Percentiles rank a stretch among this genome's conserved stretches.
Conservation (phyloP, 2,113 vertebrate species). For the Paramisgurnus dabryanus region DNA sequence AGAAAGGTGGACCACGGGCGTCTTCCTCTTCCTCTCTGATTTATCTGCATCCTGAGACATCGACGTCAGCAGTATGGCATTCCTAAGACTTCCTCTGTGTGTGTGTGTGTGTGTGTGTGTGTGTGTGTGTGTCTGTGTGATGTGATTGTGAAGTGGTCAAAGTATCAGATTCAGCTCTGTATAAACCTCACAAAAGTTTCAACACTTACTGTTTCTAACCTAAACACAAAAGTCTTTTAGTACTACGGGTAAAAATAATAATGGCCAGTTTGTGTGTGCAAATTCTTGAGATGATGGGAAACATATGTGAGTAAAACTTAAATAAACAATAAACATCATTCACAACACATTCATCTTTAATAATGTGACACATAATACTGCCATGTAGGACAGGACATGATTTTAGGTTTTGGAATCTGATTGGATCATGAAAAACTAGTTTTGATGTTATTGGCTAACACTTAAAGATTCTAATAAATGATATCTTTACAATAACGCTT, state of each 20-base stretch:
- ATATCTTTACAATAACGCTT: no score
- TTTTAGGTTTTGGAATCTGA: neutral
- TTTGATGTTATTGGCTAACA: neutral
- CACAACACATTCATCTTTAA: neutral
- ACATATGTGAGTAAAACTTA: neutral
- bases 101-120: no score
- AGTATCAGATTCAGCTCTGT: neutral
- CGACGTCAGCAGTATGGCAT: constrained; percentile 48
- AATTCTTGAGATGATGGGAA: neutral
- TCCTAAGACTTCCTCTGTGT: constrained; percentile 38
- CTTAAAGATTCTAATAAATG: no score
- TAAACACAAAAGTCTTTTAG: neutral
- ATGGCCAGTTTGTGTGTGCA: neutral
- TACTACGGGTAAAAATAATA: constrained; percentile 13
- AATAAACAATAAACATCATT: neutral
- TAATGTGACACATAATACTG: neutral
- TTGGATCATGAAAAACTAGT: neutral
- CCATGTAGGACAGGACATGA: neutral
- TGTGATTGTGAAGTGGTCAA: constrained; percentile 17
- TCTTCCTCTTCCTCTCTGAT: constrained; percentile 39
- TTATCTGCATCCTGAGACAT: constrained; percentile 36
- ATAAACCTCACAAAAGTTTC: neutral
- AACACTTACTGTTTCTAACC: constrained; percentile 2
- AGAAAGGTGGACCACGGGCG: neutral
- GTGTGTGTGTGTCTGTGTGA: no score